Base-by-base conservation (phyloP, 1,140 invertebrate species). In the Lamellibrachia luymesi region DNA sequence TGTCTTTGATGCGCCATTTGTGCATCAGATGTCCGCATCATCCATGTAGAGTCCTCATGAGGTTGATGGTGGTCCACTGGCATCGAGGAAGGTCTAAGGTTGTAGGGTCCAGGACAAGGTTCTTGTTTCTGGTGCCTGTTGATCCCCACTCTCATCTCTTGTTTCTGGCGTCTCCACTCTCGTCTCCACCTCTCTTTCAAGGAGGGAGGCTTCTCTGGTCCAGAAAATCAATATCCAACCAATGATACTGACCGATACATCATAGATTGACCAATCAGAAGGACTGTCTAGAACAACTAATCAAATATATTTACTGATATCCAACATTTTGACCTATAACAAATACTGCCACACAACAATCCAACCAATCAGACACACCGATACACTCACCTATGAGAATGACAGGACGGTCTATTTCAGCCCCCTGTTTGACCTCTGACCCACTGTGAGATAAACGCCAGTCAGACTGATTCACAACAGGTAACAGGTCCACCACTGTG, bases 311-410 rank as follows among this genome's bases (percentile, higher is more conserved):
- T 38, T 38, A 38, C 38, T 38, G 38, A 38, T 38, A 38, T 38
- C 38, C 38, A 38, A 38, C 38, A 80, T 17, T 8, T 80, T 80
- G 7, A 80, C 64, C 64, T 22, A 80, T 80, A 10, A 80, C 0
- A 80, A 80, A 80, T 10, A 80, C 64, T 80, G 64, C 38, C 38
- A 80, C 13, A 10, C 64, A 80, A 8, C 6, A 56, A 56, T 56
- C 6, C 52, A 56, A 80, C 64, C 7, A 80, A 80, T 80, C 13
- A 80, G 64, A 80, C 13, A 4, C 64, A 80, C 25, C 13, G 38
- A 51, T 2, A 91, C 38, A 91, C 92, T 92, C 89, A 94, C 94
- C 94, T 92, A 95, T 93, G 50, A 93, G 94, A 90, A 94, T 93
- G 5, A 94, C 94, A 90, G 94, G 94, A 93, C 92, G 94, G 13